Evolutionary conservation across 2,113 vertebrate species (phyloP).

Genomic region (Corythaixoides concolor): DNA sequence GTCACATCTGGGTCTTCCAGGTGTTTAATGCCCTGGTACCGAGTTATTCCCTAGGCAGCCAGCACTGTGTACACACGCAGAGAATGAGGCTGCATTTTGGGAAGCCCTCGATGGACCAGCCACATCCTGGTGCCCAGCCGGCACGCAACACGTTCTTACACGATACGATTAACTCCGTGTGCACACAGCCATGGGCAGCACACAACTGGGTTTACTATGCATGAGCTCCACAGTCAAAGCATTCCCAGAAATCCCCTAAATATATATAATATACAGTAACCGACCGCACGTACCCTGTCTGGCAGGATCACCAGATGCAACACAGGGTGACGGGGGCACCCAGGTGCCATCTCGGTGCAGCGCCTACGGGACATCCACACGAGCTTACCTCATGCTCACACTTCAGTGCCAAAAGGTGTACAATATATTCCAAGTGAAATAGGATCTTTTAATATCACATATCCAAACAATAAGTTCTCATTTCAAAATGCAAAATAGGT

Average conservation of each 20-base stretch:
- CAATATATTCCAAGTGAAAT: constrained; percentile 23
- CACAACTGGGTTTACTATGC: accelerated
- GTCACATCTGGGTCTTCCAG: background rate
- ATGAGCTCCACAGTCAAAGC: accelerated
- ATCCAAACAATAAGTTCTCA: constrained; percentile 48
- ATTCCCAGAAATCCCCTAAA: background rate
- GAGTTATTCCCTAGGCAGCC: background rate
- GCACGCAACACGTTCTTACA: accelerated
- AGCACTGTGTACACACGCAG: accelerated
- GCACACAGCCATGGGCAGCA: accelerated
- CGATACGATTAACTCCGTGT: accelerated
- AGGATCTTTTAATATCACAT: constrained; percentile 52
- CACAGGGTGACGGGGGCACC: accelerated
- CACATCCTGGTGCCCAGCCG: accelerated
- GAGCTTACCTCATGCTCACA: background rate
- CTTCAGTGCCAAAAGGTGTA: background rate
- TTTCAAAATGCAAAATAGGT: constrained; percentile 52
- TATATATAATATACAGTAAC: background rate
- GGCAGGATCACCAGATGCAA: background rate
- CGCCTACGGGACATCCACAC: accelerated
- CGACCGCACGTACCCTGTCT: accelerated
- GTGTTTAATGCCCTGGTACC: accelerated
- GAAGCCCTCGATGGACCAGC: background rate
- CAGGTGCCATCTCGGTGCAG: accelerated
- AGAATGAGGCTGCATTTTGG: background rate